Conservation (phyloP, 2,888 invertebrate species). For the Athripsodes cinereus region DNA sequence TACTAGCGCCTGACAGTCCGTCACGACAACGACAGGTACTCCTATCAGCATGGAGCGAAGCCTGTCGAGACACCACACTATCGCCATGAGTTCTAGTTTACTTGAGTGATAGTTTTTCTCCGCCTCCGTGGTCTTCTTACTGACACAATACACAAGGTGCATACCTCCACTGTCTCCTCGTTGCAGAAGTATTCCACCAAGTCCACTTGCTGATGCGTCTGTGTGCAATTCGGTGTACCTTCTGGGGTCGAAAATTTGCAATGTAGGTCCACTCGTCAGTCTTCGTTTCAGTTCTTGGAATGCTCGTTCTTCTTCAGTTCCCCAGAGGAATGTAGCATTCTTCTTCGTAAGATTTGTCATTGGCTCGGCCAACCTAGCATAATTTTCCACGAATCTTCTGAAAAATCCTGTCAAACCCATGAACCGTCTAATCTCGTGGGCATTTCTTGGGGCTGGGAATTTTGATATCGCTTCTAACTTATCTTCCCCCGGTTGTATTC, state of each 20-base stretch:
- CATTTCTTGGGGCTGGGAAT: background rate
- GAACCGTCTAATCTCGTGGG: background rate
- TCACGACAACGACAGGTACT: too few species aligned
- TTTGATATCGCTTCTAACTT: background rate
- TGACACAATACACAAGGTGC: conserved; percentile 1
- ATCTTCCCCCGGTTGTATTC: background rate
- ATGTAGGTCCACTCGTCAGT: background rate
- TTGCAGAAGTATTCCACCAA: background rate
- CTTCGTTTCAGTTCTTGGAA: background rate
- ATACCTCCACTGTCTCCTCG: background rate
- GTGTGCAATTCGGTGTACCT: conserved; percentile 1
- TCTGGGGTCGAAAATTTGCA: conserved; percentile 2
- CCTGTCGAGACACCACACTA: background rate
- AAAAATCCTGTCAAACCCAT: conserved; percentile 1
- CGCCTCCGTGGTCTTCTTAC: conserved; percentile 2
- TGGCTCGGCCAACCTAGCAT: conserved; percentile 1
- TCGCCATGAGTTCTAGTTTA: conserved; percentile 2
- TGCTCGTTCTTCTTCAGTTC: background rate
- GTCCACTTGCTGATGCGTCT: background rate
- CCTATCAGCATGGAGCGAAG: background rate
- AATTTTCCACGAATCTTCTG: background rate
- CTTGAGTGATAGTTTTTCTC: background rate
- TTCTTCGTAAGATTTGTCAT: background rate
- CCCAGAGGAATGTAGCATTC: background rate
- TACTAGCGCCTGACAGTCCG: too few species aligned